A percentile compares a stretch with the other conserved stretches of the same genome.
Evolutionary conservation across 2,797 vertebrate species (phyloP).

Genomic region (Sebastes itinus): DNA sequence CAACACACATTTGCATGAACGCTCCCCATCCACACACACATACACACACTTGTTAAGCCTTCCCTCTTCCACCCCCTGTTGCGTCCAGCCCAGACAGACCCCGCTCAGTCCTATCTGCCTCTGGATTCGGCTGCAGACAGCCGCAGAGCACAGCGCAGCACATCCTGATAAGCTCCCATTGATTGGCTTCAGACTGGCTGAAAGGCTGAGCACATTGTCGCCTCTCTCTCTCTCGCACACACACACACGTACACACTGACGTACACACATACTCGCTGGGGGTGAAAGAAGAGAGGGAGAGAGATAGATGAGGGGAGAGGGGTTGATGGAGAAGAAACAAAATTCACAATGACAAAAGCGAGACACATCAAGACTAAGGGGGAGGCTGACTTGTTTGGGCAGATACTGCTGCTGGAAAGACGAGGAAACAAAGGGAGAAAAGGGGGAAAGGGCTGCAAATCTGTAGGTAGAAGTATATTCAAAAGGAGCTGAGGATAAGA

Average conservation of each 20-base stretch:
- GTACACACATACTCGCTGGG: neutral
- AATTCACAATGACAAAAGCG: slow-evolving; percentile 55
- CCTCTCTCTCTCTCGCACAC: slow-evolving; percentile 11
- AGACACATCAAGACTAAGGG: slow-evolving; percentile 42
- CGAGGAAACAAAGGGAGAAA: neutral
- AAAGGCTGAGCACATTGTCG: slow-evolving; percentile 66
- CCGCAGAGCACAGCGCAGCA: slow-evolving; percentile 50
- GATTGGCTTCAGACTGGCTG: slow-evolving; percentile 72
- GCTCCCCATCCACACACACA: slow-evolving; percentile 19
- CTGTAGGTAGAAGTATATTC: slow-evolving; percentile 26
- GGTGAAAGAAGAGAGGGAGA: slow-evolving; percentile 6
- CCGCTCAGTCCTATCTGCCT: slow-evolving; percentile 58
- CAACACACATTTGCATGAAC: slow-evolving; percentile 26
- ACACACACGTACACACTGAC: neutral
- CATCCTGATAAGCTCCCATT: slow-evolving; percentile 71
- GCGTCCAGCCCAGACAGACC: slow-evolving; percentile 56
- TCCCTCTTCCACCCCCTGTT: slow-evolving; percentile 53
- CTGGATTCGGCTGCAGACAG: slow-evolving; percentile 55
- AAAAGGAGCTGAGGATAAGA: slow-evolving; percentile 17
- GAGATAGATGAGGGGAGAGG: slow-evolving; percentile 5
- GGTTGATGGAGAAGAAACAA: slow-evolving; percentile 54
- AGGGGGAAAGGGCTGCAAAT: slow-evolving; percentile 2
- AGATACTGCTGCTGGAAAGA: slow-evolving; percentile 20
- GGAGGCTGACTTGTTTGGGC: slow-evolving; percentile 35
- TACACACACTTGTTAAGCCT: slow-evolving; percentile 52